phyloP scores from a whole-genome alignment of 2,888 invertebrate genomes.

The Eupsilia transversa region DNA sequence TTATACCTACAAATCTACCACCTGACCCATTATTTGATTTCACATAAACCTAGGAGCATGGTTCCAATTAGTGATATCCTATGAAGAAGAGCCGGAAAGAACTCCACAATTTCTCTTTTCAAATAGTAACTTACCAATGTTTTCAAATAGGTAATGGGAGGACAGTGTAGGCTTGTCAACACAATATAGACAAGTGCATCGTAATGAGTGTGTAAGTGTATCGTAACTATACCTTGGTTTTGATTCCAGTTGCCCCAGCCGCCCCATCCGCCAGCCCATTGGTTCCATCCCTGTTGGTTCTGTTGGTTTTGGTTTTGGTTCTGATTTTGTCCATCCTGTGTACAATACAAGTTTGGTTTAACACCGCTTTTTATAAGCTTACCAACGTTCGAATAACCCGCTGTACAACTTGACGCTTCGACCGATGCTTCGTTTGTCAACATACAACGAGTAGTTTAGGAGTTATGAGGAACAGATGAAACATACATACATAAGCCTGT shows the following conservation, averaged over 20 bases:
- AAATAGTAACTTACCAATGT: neutral
- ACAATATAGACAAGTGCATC: neutral
- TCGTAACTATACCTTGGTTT: constrained; percentile 61
- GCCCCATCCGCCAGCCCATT: constrained; percentile 85
- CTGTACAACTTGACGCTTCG: neutral
- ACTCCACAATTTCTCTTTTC: neutral
- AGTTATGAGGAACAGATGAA: neutral
- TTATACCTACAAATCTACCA: neutral
- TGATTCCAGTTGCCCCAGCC: constrained; percentile 70
- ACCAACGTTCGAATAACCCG: neutral
- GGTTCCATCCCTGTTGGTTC: constrained; percentile 83
- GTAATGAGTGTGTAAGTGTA: too few relatives aligned
- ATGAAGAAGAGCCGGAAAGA: neutral
- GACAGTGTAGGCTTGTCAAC: neutral
- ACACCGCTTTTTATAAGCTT: neutral
- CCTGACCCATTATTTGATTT: neutral
- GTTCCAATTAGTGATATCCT: neutral
- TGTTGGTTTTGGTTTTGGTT: constrained; percentile 70
- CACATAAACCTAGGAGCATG: neutral
- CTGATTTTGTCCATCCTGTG: constrained; percentile 68
- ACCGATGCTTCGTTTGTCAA: neutral
- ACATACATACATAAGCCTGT: neutral
- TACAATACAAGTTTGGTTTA: constrained; percentile 6
- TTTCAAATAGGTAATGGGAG: neutral
- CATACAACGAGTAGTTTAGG: neutral